Evolutionary conservation across 2,113 vertebrate genomes (phyloP).

Genomic region (Notiomystis cincta): DNA sequence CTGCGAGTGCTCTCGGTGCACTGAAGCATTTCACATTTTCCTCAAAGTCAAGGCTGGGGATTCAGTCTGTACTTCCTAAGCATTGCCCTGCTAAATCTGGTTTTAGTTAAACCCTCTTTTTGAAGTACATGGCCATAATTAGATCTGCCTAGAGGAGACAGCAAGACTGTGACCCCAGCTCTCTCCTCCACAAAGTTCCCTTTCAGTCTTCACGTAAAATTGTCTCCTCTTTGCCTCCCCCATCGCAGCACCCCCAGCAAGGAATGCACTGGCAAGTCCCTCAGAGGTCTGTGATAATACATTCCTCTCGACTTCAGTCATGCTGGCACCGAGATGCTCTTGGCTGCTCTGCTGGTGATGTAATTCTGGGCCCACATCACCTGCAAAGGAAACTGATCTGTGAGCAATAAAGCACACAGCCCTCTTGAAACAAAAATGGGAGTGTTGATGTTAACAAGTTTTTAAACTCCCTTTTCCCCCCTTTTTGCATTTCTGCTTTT

Average conservation of each 20-base stretch:
- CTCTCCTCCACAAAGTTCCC: slow-evolving; percentile 49
- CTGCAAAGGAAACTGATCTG: slow-evolving; percentile 65
- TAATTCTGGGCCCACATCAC: slow-evolving; percentile 73
- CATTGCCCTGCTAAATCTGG: slow-evolving; percentile 49
- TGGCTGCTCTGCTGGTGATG: slow-evolving; percentile 77
- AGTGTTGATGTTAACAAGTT: neutral
- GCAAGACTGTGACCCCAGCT: slow-evolving; percentile 52
- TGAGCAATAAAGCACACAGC: slow-evolving; percentile 32
- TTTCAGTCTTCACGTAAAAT: slow-evolving; percentile 34
- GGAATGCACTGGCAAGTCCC: slow-evolving; percentile 68
- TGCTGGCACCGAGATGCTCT: slow-evolving; percentile 67
- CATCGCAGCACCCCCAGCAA: slow-evolving; percentile 17
- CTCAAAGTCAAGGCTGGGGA: slow-evolving; percentile 25
- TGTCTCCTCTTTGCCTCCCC: slow-evolving; percentile 26
- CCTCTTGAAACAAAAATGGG: slow-evolving; percentile 16
- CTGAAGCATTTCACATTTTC: slow-evolving; percentile 23
- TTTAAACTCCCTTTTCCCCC: neutral
- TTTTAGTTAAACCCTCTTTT: slow-evolving; percentile 66
- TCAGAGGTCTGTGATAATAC: slow-evolving; percentile 67
- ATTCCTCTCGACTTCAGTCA: slow-evolving; percentile 81
- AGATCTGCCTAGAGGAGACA: slow-evolving; percentile 60
- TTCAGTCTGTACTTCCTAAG: slow-evolving; percentile 45
- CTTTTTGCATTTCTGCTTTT: slow-evolving; percentile 4
- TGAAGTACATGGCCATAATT: slow-evolving; percentile 62
- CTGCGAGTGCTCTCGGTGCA: neutral